Evolutionary conservation across 2,113 vertebrate species (phyloP).

Genomic region (Phrynosoma blainvillii): DNA sequence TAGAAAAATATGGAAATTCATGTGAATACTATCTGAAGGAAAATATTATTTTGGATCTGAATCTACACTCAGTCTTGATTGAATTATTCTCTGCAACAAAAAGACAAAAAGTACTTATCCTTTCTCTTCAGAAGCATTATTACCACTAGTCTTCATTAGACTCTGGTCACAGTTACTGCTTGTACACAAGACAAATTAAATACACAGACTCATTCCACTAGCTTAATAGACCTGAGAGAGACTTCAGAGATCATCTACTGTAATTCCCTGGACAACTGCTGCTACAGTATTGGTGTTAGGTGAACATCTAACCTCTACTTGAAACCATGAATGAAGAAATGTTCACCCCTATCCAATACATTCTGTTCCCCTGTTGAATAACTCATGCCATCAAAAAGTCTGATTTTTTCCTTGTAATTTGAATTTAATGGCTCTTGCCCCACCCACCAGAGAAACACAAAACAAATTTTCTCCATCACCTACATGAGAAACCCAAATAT

Average conservation of each 20-base stretch:
- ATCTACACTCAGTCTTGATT: not conserved
- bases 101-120: not conserved
- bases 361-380: not conserved
- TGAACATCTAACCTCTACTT: not conserved
- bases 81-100: not conserved
- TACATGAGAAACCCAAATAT: not conserved
- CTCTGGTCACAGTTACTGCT: not conserved
- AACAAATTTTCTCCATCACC: conserved; percentile 3
- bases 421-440: not conserved
- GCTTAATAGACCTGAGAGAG: not conserved
- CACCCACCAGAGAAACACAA: not conserved
- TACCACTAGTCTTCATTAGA: not conserved
- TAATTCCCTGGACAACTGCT: not conserved
- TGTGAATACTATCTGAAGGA: too few species aligned
- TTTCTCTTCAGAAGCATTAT: not conserved
- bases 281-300: not conserved
- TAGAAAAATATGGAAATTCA: not conserved
- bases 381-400: not conserved
- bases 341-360: not conserved
- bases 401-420: not conserved
- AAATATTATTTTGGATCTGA: not conserved
- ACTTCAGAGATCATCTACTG: not conserved
- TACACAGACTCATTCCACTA: not conserved
- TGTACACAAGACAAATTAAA: not conserved
- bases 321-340: not conserved